phyloP scores from a whole-genome alignment of 2,113 vertebrate species.

The Columba livia region DNA sequence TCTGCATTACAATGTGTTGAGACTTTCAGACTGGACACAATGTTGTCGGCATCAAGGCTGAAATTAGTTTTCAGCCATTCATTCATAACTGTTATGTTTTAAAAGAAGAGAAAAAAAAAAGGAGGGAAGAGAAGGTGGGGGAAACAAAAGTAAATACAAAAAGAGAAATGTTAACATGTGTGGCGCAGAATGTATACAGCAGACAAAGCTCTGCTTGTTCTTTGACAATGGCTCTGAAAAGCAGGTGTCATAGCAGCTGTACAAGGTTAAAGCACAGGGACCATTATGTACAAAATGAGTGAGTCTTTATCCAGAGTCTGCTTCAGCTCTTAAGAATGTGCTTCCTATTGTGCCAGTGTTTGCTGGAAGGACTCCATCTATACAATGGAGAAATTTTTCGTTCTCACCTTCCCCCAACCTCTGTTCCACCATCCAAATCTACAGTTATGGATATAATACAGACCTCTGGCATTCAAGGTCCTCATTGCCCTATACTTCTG shows the following conservation, averaged over 20 bases:
- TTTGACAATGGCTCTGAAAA: conserved; percentile 68
- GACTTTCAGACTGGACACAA: conserved; percentile 32
- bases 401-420: conserved; percentile 75
- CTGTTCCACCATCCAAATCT: conserved; percentile 70
- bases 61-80: conserved; percentile 66
- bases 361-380: conserved; percentile 72
- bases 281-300: conserved; percentile 73
- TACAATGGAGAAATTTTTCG: conserved; percentile 64
- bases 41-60: conserved; percentile 62
- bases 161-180: conserved; percentile 74
- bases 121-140: conserved; percentile 54
- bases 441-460: conserved; percentile 76
- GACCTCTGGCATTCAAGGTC: conserved; percentile 75
- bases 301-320: conserved; percentile 65
- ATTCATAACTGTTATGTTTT: conserved; percentile 49
- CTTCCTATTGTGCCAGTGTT: conserved; percentile 68
- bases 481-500: conserved; percentile 74
- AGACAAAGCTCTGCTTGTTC: conserved; percentile 73
- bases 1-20: background rate
- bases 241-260: conserved; percentile 69
- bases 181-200: conserved; percentile 55
- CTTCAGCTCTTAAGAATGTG: conserved; percentile 73
- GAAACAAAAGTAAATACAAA: conserved; percentile 73
- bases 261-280: conserved; percentile 71
- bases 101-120: background rate